These are phyloP conservation scores for Stenodera caucasica DNA, from an alignment of 2,888 invertebrate genomes.

Conservation along the genomic window DNA sequence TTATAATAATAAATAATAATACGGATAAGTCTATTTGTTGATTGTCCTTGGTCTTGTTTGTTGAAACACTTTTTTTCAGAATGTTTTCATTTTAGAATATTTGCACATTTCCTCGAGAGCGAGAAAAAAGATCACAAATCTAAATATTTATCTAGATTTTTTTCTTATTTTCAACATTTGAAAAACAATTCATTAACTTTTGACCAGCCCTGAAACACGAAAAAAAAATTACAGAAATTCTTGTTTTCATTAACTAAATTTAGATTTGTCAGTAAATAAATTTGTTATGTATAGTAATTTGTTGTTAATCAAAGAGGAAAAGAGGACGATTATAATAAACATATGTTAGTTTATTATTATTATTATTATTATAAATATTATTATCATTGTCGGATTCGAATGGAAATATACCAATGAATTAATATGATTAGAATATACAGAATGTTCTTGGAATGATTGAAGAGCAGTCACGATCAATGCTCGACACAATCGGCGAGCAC, in stretches of 20 bases:
- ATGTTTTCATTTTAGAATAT: slow-evolving; percentile 9
- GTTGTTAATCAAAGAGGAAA: slow-evolving; percentile 14
- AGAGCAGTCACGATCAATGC: too few species aligned
- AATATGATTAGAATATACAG: too few species aligned
- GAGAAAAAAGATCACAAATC: not conserved
- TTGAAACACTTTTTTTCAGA: not conserved
- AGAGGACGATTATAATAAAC: slow-evolving; percentile 23
- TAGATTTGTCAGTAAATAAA: slow-evolving; percentile 16
- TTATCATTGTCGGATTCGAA: slow-evolving; percentile 9
- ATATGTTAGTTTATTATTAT: slow-evolving; percentile 16
- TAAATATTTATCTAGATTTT: slow-evolving; percentile 19
- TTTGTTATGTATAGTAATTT: slow-evolving; percentile 16
- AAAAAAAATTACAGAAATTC: not conserved
- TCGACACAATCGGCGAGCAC: too few species aligned
- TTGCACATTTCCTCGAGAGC: slow-evolving; percentile 13
- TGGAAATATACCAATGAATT: slow-evolving; percentile 15
- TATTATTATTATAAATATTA: not conserved
- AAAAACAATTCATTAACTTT: too few species aligned
- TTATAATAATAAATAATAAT: not conserved
- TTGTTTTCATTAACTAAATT: slow-evolving; percentile 8
- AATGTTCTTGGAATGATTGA: too few species aligned
- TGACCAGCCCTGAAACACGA: too few species aligned
- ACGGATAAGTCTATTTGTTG: not conserved
- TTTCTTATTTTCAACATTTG: too few species aligned
- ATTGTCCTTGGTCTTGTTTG: slow-evolving; percentile 20